Evolutionary conservation across 2,113 vertebrate species (phyloP).

Genomic region (Parotia lawesii): DNA sequence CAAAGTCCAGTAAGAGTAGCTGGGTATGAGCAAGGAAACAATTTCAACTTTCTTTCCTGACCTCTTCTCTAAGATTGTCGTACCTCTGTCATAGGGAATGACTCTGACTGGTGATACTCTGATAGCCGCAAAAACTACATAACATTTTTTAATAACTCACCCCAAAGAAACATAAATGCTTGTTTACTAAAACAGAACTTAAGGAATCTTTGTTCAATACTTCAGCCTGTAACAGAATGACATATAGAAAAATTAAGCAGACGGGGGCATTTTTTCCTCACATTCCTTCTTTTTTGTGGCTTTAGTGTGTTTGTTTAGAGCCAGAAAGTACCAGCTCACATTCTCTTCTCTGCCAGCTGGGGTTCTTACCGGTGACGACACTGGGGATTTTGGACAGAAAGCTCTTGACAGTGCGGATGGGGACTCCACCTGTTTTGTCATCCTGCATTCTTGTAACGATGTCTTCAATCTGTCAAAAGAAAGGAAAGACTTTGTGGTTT

Average conservation of each 20-base stretch:
- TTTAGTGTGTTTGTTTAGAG: neutral
- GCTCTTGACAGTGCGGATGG: slow-evolving; percentile 94
- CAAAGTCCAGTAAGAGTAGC: neutral
- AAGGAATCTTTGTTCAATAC: neutral
- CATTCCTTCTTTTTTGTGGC: neutral
- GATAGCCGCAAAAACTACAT: neutral
- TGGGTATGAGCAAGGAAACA: neutral
- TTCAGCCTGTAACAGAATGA: neutral
- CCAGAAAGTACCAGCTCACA: neutral
- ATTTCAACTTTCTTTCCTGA: neutral
- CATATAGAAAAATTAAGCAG: neutral
- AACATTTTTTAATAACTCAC: neutral
- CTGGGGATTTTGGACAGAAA: slow-evolving; percentile 98
- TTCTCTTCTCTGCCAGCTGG: neutral
- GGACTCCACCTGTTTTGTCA: slow-evolving; percentile 90
- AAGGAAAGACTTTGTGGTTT: neutral
- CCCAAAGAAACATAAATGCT: neutral
- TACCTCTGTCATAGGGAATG: neutral
- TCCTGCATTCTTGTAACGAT: slow-evolving; percentile 91
- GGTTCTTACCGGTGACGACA: slow-evolving; percentile 85
- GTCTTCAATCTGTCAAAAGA: slow-evolving; percentile 87
- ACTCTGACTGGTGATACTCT: neutral
- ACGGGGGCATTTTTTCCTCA: neutral
- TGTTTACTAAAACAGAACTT: neutral
- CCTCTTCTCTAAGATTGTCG: neutral